Percentiles rank a stretch among this genome's conserved stretches.
These are phyloP conservation scores for Macrotis lagotis DNA, from an alignment of 2,113 vertebrate species.

Conservation along the genomic window DNA sequence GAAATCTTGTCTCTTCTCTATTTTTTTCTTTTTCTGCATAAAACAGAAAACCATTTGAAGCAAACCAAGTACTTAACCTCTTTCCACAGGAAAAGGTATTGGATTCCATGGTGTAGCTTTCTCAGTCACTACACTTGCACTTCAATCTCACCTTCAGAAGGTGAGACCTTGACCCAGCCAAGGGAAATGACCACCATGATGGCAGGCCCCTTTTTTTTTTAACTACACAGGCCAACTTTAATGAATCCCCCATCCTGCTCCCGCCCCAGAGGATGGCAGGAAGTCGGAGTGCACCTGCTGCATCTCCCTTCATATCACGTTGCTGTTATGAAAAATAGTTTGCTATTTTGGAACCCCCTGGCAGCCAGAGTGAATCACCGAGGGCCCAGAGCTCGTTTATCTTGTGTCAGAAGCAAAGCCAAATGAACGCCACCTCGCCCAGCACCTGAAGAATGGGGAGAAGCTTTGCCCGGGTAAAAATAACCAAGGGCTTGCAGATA, in stretches of 20 bases:
- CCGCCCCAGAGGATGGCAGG: slow-evolving; percentile 86
- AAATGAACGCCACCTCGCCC: slow-evolving; percentile 96
- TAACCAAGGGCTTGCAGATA: slow-evolving; percentile 89
- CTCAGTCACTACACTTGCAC: background rate
- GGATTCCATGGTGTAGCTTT: background rate
- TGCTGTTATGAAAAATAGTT: slow-evolving; percentile 99
- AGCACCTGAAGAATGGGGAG: slow-evolving; percentile 96
- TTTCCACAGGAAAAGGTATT: slow-evolving; percentile 9
- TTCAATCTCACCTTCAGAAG: slow-evolving; percentile 32
- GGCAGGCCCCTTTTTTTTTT: slow-evolving; percentile 82
- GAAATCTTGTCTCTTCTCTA: slow-evolving; percentile 23
- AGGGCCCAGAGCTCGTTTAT: slow-evolving; percentile 99
- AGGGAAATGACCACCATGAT: slow-evolving; percentile 74
- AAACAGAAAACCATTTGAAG: background rate
- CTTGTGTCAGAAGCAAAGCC: slow-evolving; percentile 99
- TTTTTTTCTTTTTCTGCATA: slow-evolving; percentile 54
- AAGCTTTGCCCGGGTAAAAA: slow-evolving; percentile 94
- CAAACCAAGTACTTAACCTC: slow-evolving; percentile 28
- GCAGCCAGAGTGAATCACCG: slow-evolving; percentile 96
- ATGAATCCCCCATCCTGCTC: slow-evolving; percentile 86
- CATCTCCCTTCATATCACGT: slow-evolving; percentile 95
- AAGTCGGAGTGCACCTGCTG: slow-evolving; percentile 93
- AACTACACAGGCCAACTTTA: slow-evolving; percentile 87
- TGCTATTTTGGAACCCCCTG: slow-evolving; percentile 99
- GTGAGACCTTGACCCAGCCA: slow-evolving; percentile 71